Evolutionary conservation across 2,888 invertebrate genomes (phyloP), one percentile per base, ranked within the genome.

Genomic region (Boloria selene): DNA sequence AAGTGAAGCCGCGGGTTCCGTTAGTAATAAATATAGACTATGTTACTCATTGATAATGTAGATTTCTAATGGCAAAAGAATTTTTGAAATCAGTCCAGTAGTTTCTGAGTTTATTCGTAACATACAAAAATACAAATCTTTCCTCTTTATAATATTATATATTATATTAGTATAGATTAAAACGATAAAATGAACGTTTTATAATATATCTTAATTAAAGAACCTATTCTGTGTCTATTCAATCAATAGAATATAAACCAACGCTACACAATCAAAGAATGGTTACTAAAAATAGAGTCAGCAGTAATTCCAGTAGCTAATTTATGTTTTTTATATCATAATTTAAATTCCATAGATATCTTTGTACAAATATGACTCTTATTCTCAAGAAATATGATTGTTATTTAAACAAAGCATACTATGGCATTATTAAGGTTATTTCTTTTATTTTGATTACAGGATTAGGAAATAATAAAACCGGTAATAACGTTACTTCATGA

Each of bases 241-340:
- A 44, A 55, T 44, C 44, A 22, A 44, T 18, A 14, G 17, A 42
- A 44, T 18, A 38, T 13, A 18, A 18, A 18, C 14, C 42, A 14
- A 42, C 10, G 42, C 17, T 18, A 14, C 6, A 26, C 26, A 45
- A 58, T 47, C 26, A 49, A 44, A 55, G 17, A 18, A 17, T 38
- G 18, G 10, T 55, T 13, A 14, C 31, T 42, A 31, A 55, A 55
- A 55, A 38, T 42, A 55, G 55, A 55, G 7, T 17, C 31, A 58
- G 16, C 22, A 58, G 18, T 45, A 58, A 58, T 47, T 45, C 58
- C 58, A 49, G 58, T 58, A 58, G 58, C 47, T 47, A 38, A 38
- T 17, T 58, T 47, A 10, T 47, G n/a, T 47, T 47, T 16, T 10
- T n/a, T 16, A 22, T 47, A 26, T 13, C 14, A 42, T 45, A 10